Percentiles rank a stretch among this genome's conserved stretches.
Conservation (phyloP, 2,888 invertebrate genomes). For the Amphipoea lucens region DNA sequence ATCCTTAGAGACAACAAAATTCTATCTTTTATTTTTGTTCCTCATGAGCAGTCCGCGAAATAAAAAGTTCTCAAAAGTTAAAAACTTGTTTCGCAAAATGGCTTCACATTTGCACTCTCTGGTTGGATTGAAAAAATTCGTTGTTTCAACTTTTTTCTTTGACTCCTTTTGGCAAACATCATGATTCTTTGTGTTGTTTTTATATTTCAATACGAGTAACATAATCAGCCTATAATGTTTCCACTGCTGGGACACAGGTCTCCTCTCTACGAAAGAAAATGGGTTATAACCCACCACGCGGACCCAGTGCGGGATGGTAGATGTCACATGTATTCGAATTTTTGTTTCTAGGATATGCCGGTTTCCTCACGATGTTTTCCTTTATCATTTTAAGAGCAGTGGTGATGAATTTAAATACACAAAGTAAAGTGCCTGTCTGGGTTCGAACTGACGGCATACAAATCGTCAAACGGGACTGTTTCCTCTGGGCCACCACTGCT, state of each 20-base stretch:
- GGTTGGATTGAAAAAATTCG: slow-evolving; percentile 50
- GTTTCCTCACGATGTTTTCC: too few relatives aligned
- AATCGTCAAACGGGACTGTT: too few relatives aligned
- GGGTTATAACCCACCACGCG: not conserved
- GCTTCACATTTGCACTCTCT: slow-evolving; percentile 52
- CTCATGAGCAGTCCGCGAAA: slow-evolving; percentile 39
- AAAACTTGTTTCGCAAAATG: slow-evolving; percentile 57
- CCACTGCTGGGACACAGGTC: not conserved
- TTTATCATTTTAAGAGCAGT: too few relatives aligned
- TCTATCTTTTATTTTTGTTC: slow-evolving; percentile 22
- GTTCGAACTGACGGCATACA: too few relatives aligned
- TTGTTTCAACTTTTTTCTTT: slow-evolving; percentile 37
- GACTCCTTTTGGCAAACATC: slow-evolving; percentile 37
- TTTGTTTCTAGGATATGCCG: too few relatives aligned
- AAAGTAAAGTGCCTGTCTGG: too few relatives aligned
- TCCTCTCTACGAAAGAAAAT: not conserved
- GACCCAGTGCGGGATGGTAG: not conserved
- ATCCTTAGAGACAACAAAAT: slow-evolving; percentile 13
- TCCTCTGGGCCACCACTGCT: too few relatives aligned
- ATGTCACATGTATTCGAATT: too few relatives aligned
- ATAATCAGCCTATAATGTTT: not conserved
- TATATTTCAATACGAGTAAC: slow-evolving; percentile 9
- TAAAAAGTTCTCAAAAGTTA: slow-evolving; percentile 49
- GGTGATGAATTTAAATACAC: too few relatives aligned
- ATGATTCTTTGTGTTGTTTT: slow-evolving; percentile 35